Conservation (phyloP, 2,797 vertebrate species). For the Macropodus opercularis region DNA sequence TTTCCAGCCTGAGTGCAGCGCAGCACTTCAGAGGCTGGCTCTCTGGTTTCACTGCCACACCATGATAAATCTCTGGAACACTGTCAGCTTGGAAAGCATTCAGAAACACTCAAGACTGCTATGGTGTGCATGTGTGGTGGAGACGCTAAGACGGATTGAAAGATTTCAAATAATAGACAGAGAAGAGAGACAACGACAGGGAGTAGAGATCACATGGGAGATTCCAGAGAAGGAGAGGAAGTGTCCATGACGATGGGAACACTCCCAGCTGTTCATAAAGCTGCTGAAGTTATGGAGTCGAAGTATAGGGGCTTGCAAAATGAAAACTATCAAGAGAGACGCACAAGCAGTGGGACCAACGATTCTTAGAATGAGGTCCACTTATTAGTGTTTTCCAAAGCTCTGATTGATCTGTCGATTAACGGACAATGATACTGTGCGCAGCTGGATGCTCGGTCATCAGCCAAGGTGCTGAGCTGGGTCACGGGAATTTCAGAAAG, state of each 20-base stretch:
- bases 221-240: slow-evolving; percentile 13
- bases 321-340: too few relatives aligned
- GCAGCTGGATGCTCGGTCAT: too few relatives aligned
- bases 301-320: too few relatives aligned
- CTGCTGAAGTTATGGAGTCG: too few relatives aligned
- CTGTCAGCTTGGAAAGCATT: slow-evolving; percentile 61
- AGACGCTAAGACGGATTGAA: slow-evolving; percentile 4
- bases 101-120: slow-evolving; percentile 54
- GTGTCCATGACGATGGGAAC: slow-evolving; percentile 19
- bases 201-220: slow-evolving; percentile 9
- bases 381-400: too few relatives aligned
- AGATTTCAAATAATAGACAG: neutral
- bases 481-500: too few relatives aligned
- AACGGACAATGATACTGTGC: too few relatives aligned
- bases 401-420: too few relatives aligned
- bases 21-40: slow-evolving; percentile 46
- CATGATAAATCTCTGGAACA: slow-evolving; percentile 66
- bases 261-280: slow-evolving; percentile 7
- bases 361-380: neutral
- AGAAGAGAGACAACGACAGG: slow-evolving; percentile 3
- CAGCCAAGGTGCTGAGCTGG: too few relatives aligned
- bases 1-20: slow-evolving; percentile 56
- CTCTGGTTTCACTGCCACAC: slow-evolving; percentile 40
- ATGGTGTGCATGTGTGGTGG: slow-evolving; percentile 50
- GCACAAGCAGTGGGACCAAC: neutral